Percentiles rank a stretch among this genome's conserved stretches.
Conservation (phyloP, 2,113 vertebrate species). For the Syrmaticus mikado region DNA sequence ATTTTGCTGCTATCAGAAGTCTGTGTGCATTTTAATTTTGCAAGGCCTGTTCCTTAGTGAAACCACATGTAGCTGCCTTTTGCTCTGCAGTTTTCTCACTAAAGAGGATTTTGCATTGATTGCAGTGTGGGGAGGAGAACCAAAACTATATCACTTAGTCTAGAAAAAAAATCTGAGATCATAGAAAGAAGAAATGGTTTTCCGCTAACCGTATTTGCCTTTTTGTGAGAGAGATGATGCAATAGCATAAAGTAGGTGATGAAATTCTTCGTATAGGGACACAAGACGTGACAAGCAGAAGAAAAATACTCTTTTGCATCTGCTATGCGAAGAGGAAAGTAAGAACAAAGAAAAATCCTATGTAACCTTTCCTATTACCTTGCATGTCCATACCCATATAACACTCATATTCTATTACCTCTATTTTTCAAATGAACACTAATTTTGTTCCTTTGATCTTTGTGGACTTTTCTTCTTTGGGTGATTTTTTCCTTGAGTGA, state of each 20-base stretch:
- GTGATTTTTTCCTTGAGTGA: not conserved
- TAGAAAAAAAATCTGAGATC: not conserved
- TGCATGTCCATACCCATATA: not conserved
- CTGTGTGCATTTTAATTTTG: not conserved
- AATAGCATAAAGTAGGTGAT: not conserved
- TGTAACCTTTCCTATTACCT: not conserved
- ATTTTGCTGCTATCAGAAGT: conserved; percentile 6
- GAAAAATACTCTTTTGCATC: not conserved
- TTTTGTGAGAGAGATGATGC: not conserved
- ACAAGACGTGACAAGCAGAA: not conserved
- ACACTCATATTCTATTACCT: not conserved
- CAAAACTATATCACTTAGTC: not conserved
- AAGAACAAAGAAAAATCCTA: not conserved
- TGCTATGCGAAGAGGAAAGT: not conserved
- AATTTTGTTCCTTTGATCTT: not conserved
- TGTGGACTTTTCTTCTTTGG: not conserved
- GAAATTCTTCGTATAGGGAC: not conserved
- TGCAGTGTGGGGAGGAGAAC: not conserved
- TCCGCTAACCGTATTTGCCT: not conserved
- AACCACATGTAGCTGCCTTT: not conserved
- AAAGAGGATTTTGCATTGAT: not conserved
- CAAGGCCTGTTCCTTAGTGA: not conserved
- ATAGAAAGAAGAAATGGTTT: not conserved
- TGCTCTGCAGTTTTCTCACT: not conserved
- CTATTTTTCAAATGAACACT: not conserved